A percentile compares a stretch with the other conserved stretches of the same genome.
These are phyloP conservation scores for Lycia hirtaria DNA, from an alignment of 2,888 invertebrate species.

Conservation along the genomic window DNA sequence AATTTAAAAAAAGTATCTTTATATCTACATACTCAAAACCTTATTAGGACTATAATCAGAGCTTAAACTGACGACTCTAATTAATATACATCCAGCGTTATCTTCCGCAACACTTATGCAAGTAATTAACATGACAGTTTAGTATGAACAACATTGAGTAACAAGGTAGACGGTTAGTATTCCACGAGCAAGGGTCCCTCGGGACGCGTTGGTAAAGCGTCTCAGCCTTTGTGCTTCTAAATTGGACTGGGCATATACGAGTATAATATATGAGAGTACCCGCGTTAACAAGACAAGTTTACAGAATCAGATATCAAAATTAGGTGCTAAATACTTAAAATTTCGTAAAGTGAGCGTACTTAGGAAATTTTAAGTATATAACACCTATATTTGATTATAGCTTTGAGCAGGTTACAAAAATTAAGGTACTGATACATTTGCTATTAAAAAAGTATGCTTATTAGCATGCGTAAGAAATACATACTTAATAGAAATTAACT, in stretches of 20 bases:
- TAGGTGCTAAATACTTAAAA: too few relatives aligned
- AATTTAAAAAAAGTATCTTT: too few relatives aligned
- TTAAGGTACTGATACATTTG: too few relatives aligned
- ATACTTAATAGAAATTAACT: too few relatives aligned
- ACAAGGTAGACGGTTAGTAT: constrained; percentile 41
- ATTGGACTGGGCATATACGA: constrained; percentile 46
- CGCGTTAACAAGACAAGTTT: neutral
- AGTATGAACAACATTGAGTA: constrained; percentile 31
- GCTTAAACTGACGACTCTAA: neutral
- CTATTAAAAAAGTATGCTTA: too few relatives aligned
- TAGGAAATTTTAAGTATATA: too few relatives aligned
- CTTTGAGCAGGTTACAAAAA: too few relatives aligned
- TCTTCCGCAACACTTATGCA: constrained; percentile 33
- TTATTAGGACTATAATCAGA: neutral
- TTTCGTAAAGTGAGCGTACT: too few relatives aligned
- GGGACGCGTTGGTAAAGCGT: constrained; percentile 45
- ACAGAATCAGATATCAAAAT: too few relatives aligned
- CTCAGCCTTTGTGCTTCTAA: constrained; percentile 58
- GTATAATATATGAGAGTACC: neutral
- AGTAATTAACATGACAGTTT: constrained; percentile 33
- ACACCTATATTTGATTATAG: too few relatives aligned
- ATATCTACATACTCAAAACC: too few relatives aligned
- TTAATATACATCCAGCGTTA: constrained; percentile 11
- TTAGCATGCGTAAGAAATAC: too few relatives aligned
- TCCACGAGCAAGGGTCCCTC: constrained; percentile 48